A percentile compares a stretch with the other conserved stretches of the same genome.
Evolutionary conservation across 1,140 invertebrate species (phyloP).

Genomic region (Aphelinus atriplicis): DNA sequence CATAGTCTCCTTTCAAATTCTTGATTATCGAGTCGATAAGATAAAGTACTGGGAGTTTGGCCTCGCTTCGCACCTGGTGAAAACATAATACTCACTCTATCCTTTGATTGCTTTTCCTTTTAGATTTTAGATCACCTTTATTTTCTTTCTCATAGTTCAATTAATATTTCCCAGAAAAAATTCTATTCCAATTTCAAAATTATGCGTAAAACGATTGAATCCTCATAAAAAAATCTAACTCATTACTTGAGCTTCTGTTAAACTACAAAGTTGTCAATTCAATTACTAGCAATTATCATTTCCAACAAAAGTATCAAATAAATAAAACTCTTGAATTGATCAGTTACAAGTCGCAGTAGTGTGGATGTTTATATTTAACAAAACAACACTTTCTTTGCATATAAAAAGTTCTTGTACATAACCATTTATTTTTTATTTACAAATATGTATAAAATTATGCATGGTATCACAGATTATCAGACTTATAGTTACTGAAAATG

Average conservation of each 20-base stretch:
- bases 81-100: conserved; percentile 46
- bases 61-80: conserved; percentile 81
- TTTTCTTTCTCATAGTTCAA: conserved; percentile 7
- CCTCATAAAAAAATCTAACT: too few species aligned
- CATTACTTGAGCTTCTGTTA: too few species aligned
- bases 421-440: conserved; percentile 35
- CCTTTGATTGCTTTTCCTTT: conserved; percentile 20
- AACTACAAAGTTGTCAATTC: too few species aligned
- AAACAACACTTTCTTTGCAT: conserved; percentile 20
- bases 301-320: conserved; percentile 23
- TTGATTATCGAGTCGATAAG: conserved; percentile 99
- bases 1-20: conserved; percentile 90
- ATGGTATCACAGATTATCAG: conserved; percentile 14
- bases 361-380: conserved; percentile 32
- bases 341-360: conserved; percentile 14
- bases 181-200: neutral
- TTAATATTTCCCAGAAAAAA: neutral
- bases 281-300: neutral
- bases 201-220: too few species aligned
- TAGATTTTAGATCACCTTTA: neutral
- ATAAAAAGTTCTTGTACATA: conserved; percentile 20
- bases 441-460: conserved; percentile 32
- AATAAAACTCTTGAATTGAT: conserved; percentile 27
- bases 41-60: conserved; percentile 95
- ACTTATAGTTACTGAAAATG: too few species aligned